phyloP scores from a whole-genome alignment of 2,797 vertebrate genomes.

The Oreochromis mossambicus region DNA sequence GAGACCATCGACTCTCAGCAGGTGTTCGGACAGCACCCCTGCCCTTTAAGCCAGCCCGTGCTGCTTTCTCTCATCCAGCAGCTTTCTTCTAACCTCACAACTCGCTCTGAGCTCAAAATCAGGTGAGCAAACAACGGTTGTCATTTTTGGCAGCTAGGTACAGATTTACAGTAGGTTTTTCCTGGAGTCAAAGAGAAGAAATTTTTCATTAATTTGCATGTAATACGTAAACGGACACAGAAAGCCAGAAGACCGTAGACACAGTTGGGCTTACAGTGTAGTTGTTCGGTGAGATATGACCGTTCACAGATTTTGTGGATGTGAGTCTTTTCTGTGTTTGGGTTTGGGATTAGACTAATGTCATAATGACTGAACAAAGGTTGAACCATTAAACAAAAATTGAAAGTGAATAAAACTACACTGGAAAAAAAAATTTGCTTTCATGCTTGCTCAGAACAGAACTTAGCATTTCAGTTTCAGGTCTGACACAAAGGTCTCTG shows the following conservation, averaged over 20 bases:
- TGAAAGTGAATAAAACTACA: background rate
- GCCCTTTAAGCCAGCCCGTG: constrained; percentile 94
- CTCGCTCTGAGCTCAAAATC: constrained; percentile 94
- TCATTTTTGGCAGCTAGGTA: background rate
- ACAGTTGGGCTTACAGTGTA: background rate
- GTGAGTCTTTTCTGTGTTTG: background rate
- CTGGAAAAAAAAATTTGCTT: background rate
- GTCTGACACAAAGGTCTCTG: background rate
- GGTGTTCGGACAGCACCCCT: constrained; percentile 92
- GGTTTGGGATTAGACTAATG: background rate
- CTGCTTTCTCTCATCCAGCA: constrained; percentile 98
- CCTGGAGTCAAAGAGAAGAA: background rate
- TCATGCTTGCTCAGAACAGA: background rate
- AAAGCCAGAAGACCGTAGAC: background rate
- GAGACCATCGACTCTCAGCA: constrained; percentile 96
- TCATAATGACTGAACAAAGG: background rate
- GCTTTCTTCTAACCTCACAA: constrained; percentile 91
- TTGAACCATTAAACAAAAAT: background rate
- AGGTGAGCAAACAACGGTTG: constrained; percentile 75
- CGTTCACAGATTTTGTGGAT: background rate
- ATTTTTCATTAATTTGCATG: background rate
- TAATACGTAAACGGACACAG: background rate
- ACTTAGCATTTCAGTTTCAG: background rate
- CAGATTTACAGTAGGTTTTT: background rate
- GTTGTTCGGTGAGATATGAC: background rate